Evolutionary conservation across 1,140 invertebrate genomes (phyloP), one percentile per base, ranked within the genome.

Genomic region (Bombus affinis): DNA sequence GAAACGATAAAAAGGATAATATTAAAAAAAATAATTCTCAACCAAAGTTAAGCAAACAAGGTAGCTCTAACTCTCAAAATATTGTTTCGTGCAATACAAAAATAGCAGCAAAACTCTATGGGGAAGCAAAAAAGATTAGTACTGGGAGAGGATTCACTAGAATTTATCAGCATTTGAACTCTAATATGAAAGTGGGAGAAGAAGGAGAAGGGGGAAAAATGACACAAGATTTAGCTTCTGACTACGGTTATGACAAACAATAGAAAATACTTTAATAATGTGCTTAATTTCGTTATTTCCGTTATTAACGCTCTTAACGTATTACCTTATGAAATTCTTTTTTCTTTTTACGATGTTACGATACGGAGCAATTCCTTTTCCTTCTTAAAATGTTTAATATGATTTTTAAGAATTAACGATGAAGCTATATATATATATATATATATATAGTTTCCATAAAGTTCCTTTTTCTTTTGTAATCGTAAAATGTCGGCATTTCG

Each of bases 61-160:
- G 10, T n/a, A 37, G 13, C 10, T 22, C 3, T 32, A 18, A n/a
- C 47, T 6, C 22, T 39, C 13, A 18, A 18, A 72, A 39, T 18
- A 1, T 1, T 25, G 3, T 39, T 28, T 1, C 0, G 10, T 12
- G 39, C n/a, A 80, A 72, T 39, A 6, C 6, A 25, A 59, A 28
- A 47, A 47, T 22, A 1, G 37, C 76, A 39, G 28, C 35, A n/a
- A 65, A 13, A 4, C 18, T 72, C 0, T 66, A 25, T n/a, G 28
- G 32, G 28, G 47, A 79, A 37, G 32, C 25, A 28, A 80, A 25
- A 35, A 85, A 80, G 39, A 62, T 79, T 39, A 65, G 47, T 22
- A 85, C 77, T 47, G 77, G 68, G 5, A 72, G 78, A 81, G 70
- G 78, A 18, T 85, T 85, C 32, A 72, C 53, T 37, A 65, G 53